Evolutionary conservation across 2,888 invertebrate species (phyloP).

Genomic region (Strigamia maritima): DNA sequence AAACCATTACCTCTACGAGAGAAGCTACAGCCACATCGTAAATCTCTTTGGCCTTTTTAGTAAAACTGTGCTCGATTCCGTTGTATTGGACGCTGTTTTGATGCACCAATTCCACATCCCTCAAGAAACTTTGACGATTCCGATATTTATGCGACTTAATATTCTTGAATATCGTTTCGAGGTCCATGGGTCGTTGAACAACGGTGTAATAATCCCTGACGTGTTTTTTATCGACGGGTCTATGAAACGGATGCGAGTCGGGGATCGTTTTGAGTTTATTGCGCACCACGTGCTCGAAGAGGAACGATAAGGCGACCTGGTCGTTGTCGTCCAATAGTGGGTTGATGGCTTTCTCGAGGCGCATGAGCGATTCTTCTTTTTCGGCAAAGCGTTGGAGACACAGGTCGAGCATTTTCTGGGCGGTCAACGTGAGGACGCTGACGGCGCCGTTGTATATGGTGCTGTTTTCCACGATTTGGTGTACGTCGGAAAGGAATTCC

Average conservation of each 20-base stretch:
- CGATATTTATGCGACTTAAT: slow-evolving; percentile 78
- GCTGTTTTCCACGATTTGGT: slow-evolving; percentile 94
- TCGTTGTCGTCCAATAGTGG: slow-evolving; percentile 96
- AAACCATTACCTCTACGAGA: slow-evolving; percentile 48
- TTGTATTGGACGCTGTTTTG: slow-evolving; percentile 88
- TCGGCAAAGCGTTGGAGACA: slow-evolving; percentile 84
- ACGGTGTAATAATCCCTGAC: slow-evolving; percentile 92
- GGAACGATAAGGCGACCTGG: slow-evolving; percentile 88
- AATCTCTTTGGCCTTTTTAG: slow-evolving; percentile 78
- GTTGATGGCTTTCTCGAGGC: slow-evolving; percentile 96
- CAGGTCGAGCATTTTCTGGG: slow-evolving; percentile 80
- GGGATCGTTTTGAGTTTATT: slow-evolving; percentile 81
- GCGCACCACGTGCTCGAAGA: slow-evolving; percentile 82
- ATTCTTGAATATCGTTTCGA: slow-evolving; percentile 80
- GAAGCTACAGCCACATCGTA: slow-evolving; percentile 64
- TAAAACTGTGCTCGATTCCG: slow-evolving; percentile 80
- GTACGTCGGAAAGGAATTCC: slow-evolving; percentile 90
- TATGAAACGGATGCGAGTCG: slow-evolving; percentile 93
- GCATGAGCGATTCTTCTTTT: slow-evolving; percentile 91
- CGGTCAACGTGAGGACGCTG: slow-evolving; percentile 78
- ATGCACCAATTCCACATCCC: slow-evolving; percentile 82
- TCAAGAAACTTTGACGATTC: slow-evolving; percentile 81
- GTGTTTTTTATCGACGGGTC: slow-evolving; percentile 93
- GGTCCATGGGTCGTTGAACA: slow-evolving; percentile 91
- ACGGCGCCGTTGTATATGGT: slow-evolving; percentile 85